Percentiles rank a stretch among this genome's conserved stretches.
These are phyloP conservation scores for Sanderia malayensis DNA, from an alignment of 30 jellyfish, hydroid and myxozoan genomes.

Conservation along the genomic window DNA sequence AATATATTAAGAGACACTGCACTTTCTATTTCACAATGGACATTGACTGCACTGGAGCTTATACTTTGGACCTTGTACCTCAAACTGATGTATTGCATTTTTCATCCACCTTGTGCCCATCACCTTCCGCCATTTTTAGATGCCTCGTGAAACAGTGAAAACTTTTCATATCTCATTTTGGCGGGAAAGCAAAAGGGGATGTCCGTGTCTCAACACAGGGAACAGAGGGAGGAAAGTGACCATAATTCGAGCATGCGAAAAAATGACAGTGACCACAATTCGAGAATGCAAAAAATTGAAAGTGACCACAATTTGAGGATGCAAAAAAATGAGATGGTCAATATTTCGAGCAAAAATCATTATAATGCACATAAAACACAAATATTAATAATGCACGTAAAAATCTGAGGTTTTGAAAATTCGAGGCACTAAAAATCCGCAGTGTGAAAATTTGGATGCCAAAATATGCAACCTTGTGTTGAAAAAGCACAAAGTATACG, in stretches of 20 bases:
- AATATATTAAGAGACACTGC: too few species aligned
- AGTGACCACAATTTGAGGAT: not conserved
- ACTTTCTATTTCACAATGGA: too few species aligned
- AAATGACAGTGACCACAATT: too few species aligned
- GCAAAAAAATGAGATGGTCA: not conserved
- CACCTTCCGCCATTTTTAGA: not conserved
- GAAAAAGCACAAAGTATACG: not conserved
- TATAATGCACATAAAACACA: too few species aligned
- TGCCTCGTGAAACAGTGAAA: not conserved
- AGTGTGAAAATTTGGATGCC: not conserved
- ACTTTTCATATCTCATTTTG: too few species aligned
- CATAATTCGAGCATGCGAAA: not conserved
- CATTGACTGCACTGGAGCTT: too few species aligned
- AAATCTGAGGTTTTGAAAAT: not conserved
- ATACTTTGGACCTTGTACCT: too few species aligned
- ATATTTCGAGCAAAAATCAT: not conserved
- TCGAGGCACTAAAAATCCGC: not conserved
- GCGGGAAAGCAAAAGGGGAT: not conserved
- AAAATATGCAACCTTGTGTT: not conserved
- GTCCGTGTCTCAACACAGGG: not conserved
- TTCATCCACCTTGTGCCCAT: too few species aligned
- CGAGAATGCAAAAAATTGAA: not conserved
- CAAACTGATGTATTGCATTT: too few species aligned
- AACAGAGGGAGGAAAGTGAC: not conserved
- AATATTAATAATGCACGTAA: not conserved